phyloP scores from a whole-genome alignment of 2,113 vertebrate species.

The Cebus imitator region DNA sequence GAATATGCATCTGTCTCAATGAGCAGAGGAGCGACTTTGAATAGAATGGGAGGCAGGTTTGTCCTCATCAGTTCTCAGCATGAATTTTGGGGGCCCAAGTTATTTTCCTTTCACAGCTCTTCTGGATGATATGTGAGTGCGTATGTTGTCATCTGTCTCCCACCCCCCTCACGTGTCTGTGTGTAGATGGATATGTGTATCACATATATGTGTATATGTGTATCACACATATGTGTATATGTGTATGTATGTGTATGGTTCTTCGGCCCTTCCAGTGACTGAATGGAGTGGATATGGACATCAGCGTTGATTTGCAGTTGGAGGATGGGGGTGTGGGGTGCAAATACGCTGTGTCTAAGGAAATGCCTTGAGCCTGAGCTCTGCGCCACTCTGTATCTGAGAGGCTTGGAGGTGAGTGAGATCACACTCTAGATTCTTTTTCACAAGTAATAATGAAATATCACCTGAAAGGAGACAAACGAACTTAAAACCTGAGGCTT shows the following conservation, averaged over 20 bases:
- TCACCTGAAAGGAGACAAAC: neutral
- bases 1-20: too few relatives aligned
- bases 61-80: too few relatives aligned
- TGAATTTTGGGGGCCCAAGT: too few relatives aligned
- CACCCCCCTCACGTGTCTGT: too few relatives aligned
- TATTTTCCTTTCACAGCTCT: too few relatives aligned
- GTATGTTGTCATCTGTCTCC: neutral
- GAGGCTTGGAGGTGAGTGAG: neutral
- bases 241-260: neutral
- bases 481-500: neutral
- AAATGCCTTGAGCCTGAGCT: neutral
- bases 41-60: too few relatives aligned
- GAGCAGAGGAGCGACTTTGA: too few relatives aligned
- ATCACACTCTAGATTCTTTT: too few relatives aligned
- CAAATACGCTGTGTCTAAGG: neutral
- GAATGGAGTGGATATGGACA: rapidly evolving
- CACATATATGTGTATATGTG: too few relatives aligned
- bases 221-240: too few relatives aligned
- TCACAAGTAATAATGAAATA: neutral
- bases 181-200: too few relatives aligned
- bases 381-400: neutral
- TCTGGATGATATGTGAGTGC: too few relatives aligned
- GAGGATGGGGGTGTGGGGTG: rapidly evolving
- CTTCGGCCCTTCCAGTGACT: rapidly evolving
- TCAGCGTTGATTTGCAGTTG: rapidly evolving